Conservation (phyloP, 2,113 vertebrate species). For the Prietella phreatophila region DNA sequence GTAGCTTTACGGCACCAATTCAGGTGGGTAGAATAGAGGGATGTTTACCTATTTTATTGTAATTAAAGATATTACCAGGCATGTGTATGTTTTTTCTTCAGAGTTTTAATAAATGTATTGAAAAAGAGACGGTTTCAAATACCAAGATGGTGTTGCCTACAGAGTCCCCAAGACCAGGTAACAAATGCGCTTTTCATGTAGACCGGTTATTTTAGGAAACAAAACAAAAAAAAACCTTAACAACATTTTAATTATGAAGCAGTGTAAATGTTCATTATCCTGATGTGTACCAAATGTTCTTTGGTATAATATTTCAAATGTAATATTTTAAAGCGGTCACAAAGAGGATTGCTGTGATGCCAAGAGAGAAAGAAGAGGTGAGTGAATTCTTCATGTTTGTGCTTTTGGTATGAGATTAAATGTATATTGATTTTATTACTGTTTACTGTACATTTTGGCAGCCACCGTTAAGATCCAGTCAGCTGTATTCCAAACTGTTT, state of each 20-base stretch:
- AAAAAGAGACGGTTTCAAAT: constrained; percentile 58
- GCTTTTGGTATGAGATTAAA: background rate
- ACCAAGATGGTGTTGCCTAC: constrained; percentile 56
- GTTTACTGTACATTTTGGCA: constrained; percentile 14
- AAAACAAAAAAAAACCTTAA: background rate
- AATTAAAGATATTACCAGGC: background rate
- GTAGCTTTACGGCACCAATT: constrained; percentile 28
- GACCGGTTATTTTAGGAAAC: background rate
- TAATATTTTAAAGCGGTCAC: constrained; percentile 52
- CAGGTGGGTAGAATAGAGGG: constrained; percentile 44
- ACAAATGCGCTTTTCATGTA: background rate
- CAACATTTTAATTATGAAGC: background rate
- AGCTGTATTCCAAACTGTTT: constrained; percentile 85
- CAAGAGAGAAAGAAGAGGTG: constrained; percentile 69
- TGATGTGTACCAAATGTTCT: background rate
- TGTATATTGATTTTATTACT: background rate
- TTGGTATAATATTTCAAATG: background rate
- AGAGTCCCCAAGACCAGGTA: constrained; percentile 66
- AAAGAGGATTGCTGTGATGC: constrained; percentile 67
- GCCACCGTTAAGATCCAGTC: constrained; percentile 69
- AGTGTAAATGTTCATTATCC: background rate
- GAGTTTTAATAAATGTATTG: constrained; percentile 59
- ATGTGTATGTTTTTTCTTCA: constrained; percentile 46
- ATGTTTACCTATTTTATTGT: background rate
- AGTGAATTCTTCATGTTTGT: constrained; percentile 1